Evolutionary conservation across 2,888 invertebrate species (phyloP), one percentile per base, ranked within the genome.

Genomic region (Mamestra brassicae): DNA sequence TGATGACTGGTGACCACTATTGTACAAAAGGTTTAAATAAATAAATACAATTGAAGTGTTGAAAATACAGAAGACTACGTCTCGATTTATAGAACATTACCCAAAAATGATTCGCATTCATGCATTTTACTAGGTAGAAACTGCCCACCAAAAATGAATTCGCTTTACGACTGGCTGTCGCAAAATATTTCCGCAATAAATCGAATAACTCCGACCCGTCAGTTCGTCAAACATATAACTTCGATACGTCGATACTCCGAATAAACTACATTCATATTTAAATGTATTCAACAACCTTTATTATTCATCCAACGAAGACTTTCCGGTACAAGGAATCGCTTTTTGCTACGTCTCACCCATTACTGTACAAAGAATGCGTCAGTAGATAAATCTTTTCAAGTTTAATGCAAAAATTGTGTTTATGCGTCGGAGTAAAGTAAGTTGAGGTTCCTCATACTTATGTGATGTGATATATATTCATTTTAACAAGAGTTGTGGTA

Each of bases 371-470:
- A 75, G 82, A 90, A 91, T 89, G 88, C 84, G 89, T 87, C 74
- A 70, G 82, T 83, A 90, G 85, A 91, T 90, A 91, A 92, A 93
- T 91, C 88, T 90, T 89, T 89, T 81, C 77, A 90, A 90, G 87
- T 91, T 91, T 90, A 92, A 92, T 93, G 92, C 86, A 89, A 89
- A 91, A 92, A 91, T 89, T 90, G 89, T 93, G 93, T 93, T 89
- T 87, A 85, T 85, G 84, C 74, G 85, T 76, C 77, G 68, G 76
- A 79, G 67, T 17, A 52, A 38, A 78, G 73, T 76, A 77, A 80
- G 82, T 78, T 83, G 66, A 52, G 80, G 54, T 72, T 85, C 78
- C 54, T 67, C 81, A 75, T 85, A 67, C 50, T 47, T 72, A 54
- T 47, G 52, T 68, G 55, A 73, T 36, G 47, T 50, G 10, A 54